Percentiles rank a stretch among this genome's conserved stretches.
phyloP scores from a whole-genome alignment of 2,888 invertebrate species.

The Clusia tigrina region DNA sequence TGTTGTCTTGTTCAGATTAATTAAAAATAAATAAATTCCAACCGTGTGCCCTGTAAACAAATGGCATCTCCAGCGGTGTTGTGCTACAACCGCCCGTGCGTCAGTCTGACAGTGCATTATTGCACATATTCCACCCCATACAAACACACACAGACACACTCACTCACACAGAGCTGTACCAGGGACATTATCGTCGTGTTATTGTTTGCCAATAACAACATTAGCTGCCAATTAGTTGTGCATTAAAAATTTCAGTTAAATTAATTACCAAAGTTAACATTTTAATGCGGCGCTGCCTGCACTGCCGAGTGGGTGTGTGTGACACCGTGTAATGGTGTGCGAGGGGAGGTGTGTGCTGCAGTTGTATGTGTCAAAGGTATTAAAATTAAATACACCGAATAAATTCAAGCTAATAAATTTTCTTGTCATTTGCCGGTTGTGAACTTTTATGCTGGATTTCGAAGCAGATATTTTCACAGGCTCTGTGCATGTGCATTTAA shows the following conservation, averaged over 20 bases:
- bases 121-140: constrained; percentile 8
- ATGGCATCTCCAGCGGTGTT: constrained; percentile 18
- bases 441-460: no score
- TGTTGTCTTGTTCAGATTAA: constrained; percentile 20
- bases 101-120: constrained; percentile 13
- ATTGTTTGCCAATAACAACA: constrained; percentile 33
- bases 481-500: no score
- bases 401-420: constrained; percentile 10
- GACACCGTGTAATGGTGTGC: no score
- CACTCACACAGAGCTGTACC: not conserved
- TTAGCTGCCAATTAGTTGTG: constrained; percentile 38
- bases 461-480: no score
- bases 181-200: not conserved
- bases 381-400: constrained; percentile 27
- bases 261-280: constrained; percentile 23
- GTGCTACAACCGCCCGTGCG: not conserved
- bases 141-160: not conserved
- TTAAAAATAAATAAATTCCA: constrained; percentile 33
- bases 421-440: no score
- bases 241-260: constrained; percentile 28
- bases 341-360: no score
- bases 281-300: constrained; percentile 2
- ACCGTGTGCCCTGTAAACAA: constrained; percentile 22
- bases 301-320: not conserved
- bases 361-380: constrained; percentile 14